phyloP scores from a whole-genome alignment of 2,797 vertebrate genomes.

The Sebastes flavidus region DNA sequence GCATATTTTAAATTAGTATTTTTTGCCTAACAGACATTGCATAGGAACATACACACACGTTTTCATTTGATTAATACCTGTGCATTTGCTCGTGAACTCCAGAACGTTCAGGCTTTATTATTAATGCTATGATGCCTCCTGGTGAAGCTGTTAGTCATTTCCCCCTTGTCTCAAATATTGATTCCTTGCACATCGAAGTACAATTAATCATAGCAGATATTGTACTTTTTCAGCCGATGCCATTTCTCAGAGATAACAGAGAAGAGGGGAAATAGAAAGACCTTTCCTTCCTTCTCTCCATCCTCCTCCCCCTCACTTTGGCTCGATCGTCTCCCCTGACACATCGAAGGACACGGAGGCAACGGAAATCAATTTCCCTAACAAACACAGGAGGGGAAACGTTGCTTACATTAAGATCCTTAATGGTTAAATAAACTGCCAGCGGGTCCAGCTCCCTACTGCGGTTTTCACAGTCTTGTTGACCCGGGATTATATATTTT shows the following conservation, averaged over 20 bases:
- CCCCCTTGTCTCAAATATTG: background rate
- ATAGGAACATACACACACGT: background rate
- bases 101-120: background rate
- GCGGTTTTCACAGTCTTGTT: background rate
- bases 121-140: background rate
- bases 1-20: background rate
- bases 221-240: background rate
- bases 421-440: slow-evolving; percentile 17
- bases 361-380: slow-evolving; percentile 32
- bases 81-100: background rate
- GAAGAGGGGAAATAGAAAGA: background rate
- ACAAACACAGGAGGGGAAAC: slow-evolving; percentile 28
- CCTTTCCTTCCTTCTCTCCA: background rate
- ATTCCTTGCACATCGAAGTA: background rate
- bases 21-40: background rate
- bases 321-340: background rate
- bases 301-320: background rate
- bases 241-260: background rate
- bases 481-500: background rate
- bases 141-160: background rate
- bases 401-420: slow-evolving; percentile 18
- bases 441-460: background rate
- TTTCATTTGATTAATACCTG: background rate
- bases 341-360: background rate
- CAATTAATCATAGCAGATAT: background rate